These are phyloP conservation scores for Hylomyscus alleni DNA, from an alignment of 2,797 vertebrate species.

Conservation along the genomic window DNA sequence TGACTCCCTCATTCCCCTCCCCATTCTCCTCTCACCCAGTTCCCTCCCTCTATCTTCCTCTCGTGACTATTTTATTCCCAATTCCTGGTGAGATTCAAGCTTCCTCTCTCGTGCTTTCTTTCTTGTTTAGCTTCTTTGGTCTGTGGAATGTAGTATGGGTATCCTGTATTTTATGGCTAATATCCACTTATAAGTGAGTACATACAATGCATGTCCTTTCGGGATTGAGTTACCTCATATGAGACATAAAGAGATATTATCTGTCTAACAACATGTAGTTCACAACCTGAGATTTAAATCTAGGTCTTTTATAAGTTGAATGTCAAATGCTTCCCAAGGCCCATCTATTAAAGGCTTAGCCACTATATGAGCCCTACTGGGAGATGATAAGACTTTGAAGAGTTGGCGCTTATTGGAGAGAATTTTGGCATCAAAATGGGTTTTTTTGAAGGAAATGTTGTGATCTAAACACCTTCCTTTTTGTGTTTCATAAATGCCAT, in stretches of 20 bases:
- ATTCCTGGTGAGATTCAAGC: background rate
- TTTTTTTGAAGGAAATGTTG: background rate
- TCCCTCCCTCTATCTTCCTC: background rate
- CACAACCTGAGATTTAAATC: conserved; percentile 26
- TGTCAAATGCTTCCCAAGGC: background rate
- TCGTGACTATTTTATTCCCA: background rate
- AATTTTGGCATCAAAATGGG: background rate
- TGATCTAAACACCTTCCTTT: background rate
- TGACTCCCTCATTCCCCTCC: background rate
- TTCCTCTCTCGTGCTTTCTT: background rate
- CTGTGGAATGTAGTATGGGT: background rate
- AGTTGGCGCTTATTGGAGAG: background rate
- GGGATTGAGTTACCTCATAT: background rate
- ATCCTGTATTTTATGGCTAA: background rate
- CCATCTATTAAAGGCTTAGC: background rate
- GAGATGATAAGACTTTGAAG: background rate
- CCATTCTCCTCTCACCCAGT: no score
- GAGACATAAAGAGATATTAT: background rate
- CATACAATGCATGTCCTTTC: background rate
- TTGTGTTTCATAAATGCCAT: background rate
- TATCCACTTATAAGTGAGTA: background rate
- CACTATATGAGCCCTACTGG: background rate
- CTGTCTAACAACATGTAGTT: background rate
- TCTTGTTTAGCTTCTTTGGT: background rate
- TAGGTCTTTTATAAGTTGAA: background rate